These are phyloP conservation scores for Kradibia gibbosae DNA, from an alignment of 1,140 invertebrate species.

Conservation along the genomic window DNA sequence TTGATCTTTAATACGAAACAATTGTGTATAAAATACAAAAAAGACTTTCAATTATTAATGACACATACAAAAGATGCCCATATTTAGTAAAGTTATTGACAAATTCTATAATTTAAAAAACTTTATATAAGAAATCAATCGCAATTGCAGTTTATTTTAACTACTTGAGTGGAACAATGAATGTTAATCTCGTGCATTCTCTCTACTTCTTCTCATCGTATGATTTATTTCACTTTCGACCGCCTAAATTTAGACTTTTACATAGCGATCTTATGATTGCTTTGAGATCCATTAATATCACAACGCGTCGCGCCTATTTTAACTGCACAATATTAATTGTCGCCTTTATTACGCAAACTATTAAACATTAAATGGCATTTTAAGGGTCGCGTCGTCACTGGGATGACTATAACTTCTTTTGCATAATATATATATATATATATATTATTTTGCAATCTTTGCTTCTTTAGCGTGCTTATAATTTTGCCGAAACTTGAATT, in stretches of 20 bases:
- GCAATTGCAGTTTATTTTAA: background rate
- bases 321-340: slow-evolving; percentile 34
- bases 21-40: slow-evolving; percentile 9
- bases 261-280: slow-evolving; percentile 62
- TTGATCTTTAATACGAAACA: slow-evolving; percentile 19
- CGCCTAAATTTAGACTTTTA: slow-evolving; percentile 48
- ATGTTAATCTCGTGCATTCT: slow-evolving; percentile 2
- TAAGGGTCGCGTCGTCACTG: slow-evolving; percentile 28
- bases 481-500: slow-evolving; percentile 18
- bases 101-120: slow-evolving; percentile 10
- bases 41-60: slow-evolving; percentile 7
- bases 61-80: background rate
- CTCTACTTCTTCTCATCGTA: background rate
- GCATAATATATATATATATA: no score
- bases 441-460: slow-evolving; percentile 1
- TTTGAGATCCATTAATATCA: slow-evolving; percentile 70
- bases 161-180: slow-evolving; percentile 12
- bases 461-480: slow-evolving; percentile 7
- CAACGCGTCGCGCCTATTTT: slow-evolving; percentile 56
- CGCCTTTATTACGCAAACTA: slow-evolving; percentile 27
- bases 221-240: slow-evolving; percentile 40
- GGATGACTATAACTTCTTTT: background rate
- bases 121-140: slow-evolving; percentile 22
- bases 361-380: slow-evolving; percentile 31
- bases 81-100: background rate